Evolutionary conservation across 1,140 invertebrate species (phyloP).

Genomic region (Aphis gossypii): DNA sequence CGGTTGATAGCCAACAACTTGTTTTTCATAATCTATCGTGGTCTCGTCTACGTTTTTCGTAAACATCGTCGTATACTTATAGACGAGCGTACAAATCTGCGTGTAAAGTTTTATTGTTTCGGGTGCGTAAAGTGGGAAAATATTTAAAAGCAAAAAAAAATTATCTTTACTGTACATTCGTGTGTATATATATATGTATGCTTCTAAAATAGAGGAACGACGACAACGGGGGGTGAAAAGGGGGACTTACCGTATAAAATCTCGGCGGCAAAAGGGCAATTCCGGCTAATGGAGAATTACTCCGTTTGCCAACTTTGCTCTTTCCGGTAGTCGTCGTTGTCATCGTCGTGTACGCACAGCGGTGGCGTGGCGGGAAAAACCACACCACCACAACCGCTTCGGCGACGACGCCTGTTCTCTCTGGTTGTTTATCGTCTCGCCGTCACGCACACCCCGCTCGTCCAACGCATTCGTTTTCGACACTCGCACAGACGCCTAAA

Average conservation of each 20-base stretch:
- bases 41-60: too few species aligned
- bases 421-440: constrained; percentile 22
- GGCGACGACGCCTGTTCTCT: not conserved
- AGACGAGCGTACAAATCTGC: not conserved
- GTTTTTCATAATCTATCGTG: too few species aligned
- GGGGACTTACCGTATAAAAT: not conserved
- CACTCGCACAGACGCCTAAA: not conserved
- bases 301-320: constrained; percentile 51
- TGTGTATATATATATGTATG: not conserved
- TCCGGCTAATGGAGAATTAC: constrained; percentile 51
- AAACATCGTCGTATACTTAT: not conserved
- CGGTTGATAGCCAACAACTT: too few species aligned
- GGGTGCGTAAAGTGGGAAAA: not conserved
- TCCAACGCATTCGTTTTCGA: not conserved
- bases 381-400: not conserved
- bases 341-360: not conserved
- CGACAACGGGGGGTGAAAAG: not conserved
- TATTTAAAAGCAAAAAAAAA: constrained; percentile 20
- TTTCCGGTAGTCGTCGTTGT: constrained; percentile 27
- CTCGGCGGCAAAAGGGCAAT: constrained; percentile 45
- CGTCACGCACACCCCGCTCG: not conserved
- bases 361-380: not conserved
- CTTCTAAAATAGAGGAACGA: not conserved
- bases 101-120: constrained; percentile 21
- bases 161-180: not conserved